Base-by-base conservation (phyloP, 2,888 invertebrate genomes). In the Heteropelma amictum region DNA sequence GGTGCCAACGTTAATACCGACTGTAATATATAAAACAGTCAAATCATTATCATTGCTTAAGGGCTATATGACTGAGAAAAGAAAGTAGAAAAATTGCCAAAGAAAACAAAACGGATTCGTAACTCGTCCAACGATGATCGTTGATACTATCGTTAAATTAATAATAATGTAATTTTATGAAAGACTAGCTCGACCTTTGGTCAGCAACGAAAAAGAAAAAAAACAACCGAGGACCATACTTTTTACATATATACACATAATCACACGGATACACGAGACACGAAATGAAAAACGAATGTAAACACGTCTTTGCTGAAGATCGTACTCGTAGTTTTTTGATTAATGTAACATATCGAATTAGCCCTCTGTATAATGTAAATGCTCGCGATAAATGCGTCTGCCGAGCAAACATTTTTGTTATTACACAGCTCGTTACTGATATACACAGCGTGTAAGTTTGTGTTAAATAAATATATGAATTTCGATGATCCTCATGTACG, bases 181-280 rank as follows among this genome's bases (percentile, higher is more conserved):
- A 35, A 80, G 81, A 78, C 81, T 80, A 82, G 82, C 81, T 81
- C 84, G 85, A 83, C 83, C 81, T 85, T 79, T 79, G 83, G 81
- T 84, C 84, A 82, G 82, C 81, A 80, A 45, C 26, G 49, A 51
- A 26, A 49, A 54, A 10, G 17, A 38, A 49, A 51, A 61, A 47
- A 61, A 78, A 78, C 77, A 83, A 83, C 81, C 83, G 82, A 84
- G 84, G 85, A 84, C 84, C 84, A 85, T 71, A 71, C 65, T 75
- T 75, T 75, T 67, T 75, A 75, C 65, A 56, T 63, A 61, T 40
- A 56, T 21, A 10, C 35, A 47, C 54, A 65, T 38, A 49, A 38
- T 17, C 38, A 28, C 61, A 65, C 65, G 40, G 1, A 56, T 35
- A 56, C 47, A 35, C 47, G 21, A 12, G 45, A 56, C 58, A 38